These are phyloP conservation scores for Apodemia zela DNA, from an alignment of 2,888 invertebrate species.

Conservation along the genomic window DNA sequence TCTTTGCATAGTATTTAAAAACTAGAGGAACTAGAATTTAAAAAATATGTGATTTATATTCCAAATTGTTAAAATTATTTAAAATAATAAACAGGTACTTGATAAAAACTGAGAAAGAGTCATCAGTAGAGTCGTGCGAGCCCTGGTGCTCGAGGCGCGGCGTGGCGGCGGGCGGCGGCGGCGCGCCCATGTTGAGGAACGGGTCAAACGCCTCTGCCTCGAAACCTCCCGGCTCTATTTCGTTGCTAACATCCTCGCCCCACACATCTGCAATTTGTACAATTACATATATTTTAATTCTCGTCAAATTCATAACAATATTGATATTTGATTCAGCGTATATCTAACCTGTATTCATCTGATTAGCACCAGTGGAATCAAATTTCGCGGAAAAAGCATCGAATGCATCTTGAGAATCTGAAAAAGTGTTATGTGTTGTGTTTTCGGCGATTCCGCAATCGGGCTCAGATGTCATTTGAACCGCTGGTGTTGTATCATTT, in stretches of 20 bases:
- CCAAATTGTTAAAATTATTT: too few relatives aligned
- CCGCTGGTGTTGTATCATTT: constrained; percentile 33
- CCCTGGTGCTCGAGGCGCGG: constrained; percentile 63
- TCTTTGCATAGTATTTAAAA: too few relatives aligned
- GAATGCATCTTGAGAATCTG: constrained; percentile 79
- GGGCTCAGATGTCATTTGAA: constrained; percentile 39
- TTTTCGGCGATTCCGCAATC: constrained; percentile 51
- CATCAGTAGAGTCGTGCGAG: constrained; percentile 83
- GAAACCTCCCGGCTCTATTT: constrained; percentile 79
- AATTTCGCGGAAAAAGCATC: constrained; percentile 95
- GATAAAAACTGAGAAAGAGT: too few relatives aligned
- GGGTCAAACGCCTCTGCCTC: constrained; percentile 89
- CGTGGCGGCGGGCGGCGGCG: constrained; percentile 82
- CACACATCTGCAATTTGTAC: constrained; percentile 49
- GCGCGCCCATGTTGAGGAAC: constrained; percentile 83
- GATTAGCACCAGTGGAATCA: constrained; percentile 82
- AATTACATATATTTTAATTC: not conserved
- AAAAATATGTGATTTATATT: too few relatives aligned
- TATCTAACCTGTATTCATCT: constrained; percentile 49
- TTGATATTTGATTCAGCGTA: not conserved
- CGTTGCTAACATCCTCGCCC: constrained; percentile 51
- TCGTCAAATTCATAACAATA: not conserved
- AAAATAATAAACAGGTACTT: too few relatives aligned
- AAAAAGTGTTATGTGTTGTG: constrained; percentile 53
- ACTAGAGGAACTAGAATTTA: too few relatives aligned